Conservation (phyloP, 2,888 invertebrate genomes). For the Torymus auratus region DNA sequence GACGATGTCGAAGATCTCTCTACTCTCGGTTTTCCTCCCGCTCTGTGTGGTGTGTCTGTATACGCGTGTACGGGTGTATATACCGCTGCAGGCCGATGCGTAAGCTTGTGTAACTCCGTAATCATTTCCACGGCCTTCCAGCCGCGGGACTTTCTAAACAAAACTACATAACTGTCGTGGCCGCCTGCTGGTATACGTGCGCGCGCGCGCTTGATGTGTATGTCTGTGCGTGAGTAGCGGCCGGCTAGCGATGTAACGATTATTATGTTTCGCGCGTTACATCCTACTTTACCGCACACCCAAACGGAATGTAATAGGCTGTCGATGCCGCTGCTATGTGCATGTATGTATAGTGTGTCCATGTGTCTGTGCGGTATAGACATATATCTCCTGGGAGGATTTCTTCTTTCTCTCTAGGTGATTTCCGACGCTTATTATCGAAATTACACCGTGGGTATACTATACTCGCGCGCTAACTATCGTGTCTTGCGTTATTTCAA, state of each 20-base stretch:
- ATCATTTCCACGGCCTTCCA: slow-evolving; percentile 69
- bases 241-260: slow-evolving; percentile 41
- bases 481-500: slow-evolving; percentile 2
- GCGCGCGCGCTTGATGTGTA: background rate
- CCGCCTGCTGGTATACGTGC: background rate
- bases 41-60: background rate
- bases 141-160: slow-evolving; percentile 68
- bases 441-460: slow-evolving; percentile 24
- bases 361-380: too few relatives aligned
- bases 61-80: too few relatives aligned
- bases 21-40: slow-evolving; percentile 15
- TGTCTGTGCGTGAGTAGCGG: slow-evolving; percentile 8
- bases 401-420: background rate
- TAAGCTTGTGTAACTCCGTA: slow-evolving; percentile 60
- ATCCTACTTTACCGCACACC: slow-evolving; percentile 45
- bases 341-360: slow-evolving; percentile 6
- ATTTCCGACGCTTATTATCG: slow-evolving; percentile 26
- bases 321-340: slow-evolving; percentile 16
- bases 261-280: slow-evolving; percentile 50
- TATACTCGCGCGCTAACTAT: background rate
- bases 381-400: background rate
- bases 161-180: slow-evolving; percentile 61
- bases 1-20: background rate
- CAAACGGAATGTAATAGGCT: slow-evolving; percentile 31
- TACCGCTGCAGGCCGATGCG: slow-evolving; percentile 5